Base-by-base conservation (phyloP, 2,113 vertebrate species). In the Bujurquina vittata region DNA sequence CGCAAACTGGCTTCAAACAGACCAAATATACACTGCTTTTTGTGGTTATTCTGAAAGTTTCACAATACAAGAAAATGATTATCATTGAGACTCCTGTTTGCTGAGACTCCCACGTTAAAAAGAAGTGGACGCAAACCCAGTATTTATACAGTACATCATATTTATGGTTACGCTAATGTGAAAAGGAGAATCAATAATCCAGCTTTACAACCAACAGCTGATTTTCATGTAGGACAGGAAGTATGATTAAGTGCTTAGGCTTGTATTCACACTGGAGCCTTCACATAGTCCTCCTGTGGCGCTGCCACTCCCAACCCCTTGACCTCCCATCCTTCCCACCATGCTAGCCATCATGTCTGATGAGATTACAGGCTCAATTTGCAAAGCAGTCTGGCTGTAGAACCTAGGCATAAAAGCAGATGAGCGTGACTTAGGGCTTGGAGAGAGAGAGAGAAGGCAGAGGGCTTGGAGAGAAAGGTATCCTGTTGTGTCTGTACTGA, bases 321-420 rank as follows among this genome's bases (percentile, higher is more conserved):
- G 75, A 82, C 84, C 83, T 84, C 76, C 52, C 60, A 77, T 82
- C 56, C 75, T 80, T 85, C 77, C 77, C 82, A 83, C 75, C 79
- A 84, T 92, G 85, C 92, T 81, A 84, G 89, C 88, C 89, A 84
- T 94, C 84, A 86, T 92, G 94, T 93, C 94, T 95, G 94, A 94
- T 79, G 35, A 95, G 95, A 96, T 95, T 95, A 95, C 88, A 75
- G 87, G 90, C 89, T 93, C 85, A 86, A 81, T 91, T 94, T 93
- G 86, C 93, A 91, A 94, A 93, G 89, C 91, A 89, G 60, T 77
- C 81, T 84, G 80, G 77, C 61, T 87, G 80, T 79, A 63, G 80
- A 12, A 76, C 57, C 84, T 10, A 77, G 85, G 76, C 83, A 80
- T 91, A 86, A 91, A 89, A 92, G 91, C 84, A 93, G 92, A 95